These are phyloP conservation scores for Hydra vulgaris DNA, from an alignment of 30 jellyfish, hydroid and myxozoan species.

Conservation along the genomic window DNA sequence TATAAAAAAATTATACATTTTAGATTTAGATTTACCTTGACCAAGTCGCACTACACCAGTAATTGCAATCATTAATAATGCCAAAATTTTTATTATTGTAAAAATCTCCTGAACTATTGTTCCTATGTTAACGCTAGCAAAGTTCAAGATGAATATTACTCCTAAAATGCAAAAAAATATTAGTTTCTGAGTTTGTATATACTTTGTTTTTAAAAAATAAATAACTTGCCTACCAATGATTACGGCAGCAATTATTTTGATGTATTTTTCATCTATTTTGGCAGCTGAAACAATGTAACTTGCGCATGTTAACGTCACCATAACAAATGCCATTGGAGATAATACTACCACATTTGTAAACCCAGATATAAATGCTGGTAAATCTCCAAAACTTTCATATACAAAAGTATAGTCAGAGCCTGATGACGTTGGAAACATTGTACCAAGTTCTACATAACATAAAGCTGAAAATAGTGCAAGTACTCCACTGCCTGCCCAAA, in stretches of 20 bases:
- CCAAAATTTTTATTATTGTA: neutral
- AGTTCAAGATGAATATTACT: neutral
- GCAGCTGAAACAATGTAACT: conserved; percentile 58
- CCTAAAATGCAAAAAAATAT: neutral
- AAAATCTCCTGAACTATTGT: neutral
- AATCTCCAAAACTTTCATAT: conserved; percentile 52
- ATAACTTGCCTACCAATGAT: conserved; percentile 38
- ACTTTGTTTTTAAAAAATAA: no score
- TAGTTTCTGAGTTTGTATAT: no score
- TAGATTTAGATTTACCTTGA: neutral
- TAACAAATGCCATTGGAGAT: conserved; percentile 61
- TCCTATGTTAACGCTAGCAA: neutral
- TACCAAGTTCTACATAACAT: conserved; percentile 76
- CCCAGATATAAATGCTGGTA: conserved; percentile 55
- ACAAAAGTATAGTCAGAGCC: conserved; percentile 80
- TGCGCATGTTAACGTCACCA: conserved; percentile 82
- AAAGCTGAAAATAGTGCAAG: conserved; percentile 67
- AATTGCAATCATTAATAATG: neutral
- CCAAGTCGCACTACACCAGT: neutral
- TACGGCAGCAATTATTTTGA: conserved; percentile 61
- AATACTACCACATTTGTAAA: conserved; percentile 39
- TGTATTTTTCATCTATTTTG: neutral
- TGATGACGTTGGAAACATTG: conserved; percentile 44
- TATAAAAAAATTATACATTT: no score
- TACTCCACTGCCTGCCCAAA: conserved; percentile 84